Percentiles rank a stretch among this genome's conserved stretches.
These are phyloP conservation scores for Psilopsiagon aurifrons DNA, from an alignment of 2,113 vertebrate species.

Conservation along the genomic window DNA sequence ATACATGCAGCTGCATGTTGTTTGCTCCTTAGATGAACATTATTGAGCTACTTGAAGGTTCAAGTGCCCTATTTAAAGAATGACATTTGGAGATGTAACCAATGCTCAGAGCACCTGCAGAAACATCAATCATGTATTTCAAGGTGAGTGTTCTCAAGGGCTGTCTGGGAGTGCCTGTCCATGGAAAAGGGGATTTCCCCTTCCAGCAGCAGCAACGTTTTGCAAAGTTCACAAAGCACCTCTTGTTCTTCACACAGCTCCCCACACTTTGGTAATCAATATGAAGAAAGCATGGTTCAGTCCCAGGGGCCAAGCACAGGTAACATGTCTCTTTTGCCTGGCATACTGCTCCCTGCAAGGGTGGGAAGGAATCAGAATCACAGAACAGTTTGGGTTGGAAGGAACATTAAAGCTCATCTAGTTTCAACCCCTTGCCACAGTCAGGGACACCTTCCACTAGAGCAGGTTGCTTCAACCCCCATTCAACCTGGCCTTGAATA, in stretches of 20 bases:
- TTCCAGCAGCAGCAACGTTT: background rate
- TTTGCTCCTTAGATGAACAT: background rate
- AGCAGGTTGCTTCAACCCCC: background rate
- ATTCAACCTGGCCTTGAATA: background rate
- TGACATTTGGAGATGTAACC: slow-evolving; percentile 33
- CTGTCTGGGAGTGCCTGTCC: background rate
- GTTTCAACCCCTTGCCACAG: background rate
- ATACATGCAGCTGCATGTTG: background rate
- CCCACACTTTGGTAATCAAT: rapidly evolving
- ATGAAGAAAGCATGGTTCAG: background rate
- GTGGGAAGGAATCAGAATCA: background rate
- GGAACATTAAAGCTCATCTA: background rate
- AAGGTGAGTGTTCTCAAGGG: background rate
- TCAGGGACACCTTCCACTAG: background rate
- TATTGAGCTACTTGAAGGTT: background rate
- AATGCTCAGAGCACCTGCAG: slow-evolving; percentile 9
- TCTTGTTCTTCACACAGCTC: background rate
- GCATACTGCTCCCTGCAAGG: rapidly evolving
- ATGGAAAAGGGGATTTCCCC: background rate
- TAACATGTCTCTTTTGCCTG: background rate
- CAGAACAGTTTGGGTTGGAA: background rate
- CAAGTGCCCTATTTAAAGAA: slow-evolving; percentile 20
- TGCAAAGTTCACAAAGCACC: background rate
- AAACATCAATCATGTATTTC: slow-evolving; percentile 12
- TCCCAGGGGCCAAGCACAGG: background rate